Base-by-base conservation (phyloP, 2,888 invertebrate species). In the Pristionchus arcanus region DNA sequence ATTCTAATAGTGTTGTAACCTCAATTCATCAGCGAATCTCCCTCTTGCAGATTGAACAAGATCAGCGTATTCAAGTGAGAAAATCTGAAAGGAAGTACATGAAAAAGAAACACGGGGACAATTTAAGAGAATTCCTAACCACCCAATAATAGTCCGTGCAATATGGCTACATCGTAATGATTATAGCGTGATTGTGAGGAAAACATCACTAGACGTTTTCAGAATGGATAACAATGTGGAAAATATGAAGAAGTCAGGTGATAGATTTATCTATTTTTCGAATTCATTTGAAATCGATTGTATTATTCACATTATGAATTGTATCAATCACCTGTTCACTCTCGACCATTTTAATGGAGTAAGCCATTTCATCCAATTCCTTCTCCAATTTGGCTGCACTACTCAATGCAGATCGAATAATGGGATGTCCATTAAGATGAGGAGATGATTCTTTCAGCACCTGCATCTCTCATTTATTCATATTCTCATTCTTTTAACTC, bases 321-420 rank as follows among this genome's bases (percentile, higher is more conserved):
- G 4, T 7, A 49, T 49, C 13, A 15, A 13, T 53, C 97, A 97
- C 91, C 97, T 97, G 31, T 97, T 96, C 2, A 97, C 94, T 74
- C 94, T 94, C 28, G 94, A 94, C 86, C 87, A 88, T 88, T 34
- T 88, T 88, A 49, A 88, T 63, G 15, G 87, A 88, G 53, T 74
- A 88, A 21, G 87, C 71, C 87, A 88, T 88, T 34, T 88, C 87
- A 55, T 88, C 87, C 21, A 88, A 55, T 34, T 88, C 87, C 74
- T 88, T 88, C 71, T 88, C 74, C 28, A 88, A 28, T 34, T 88
- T 88, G 16, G 53, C 55, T 16, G 87, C 87, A 71, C 71, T 87
- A 31, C 15, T 74, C 31, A 74, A 68, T 31, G 87, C 87, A 55
- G 87, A 88, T 74, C 63, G 87, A 25, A 88, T 34, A 16, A 88